Percentiles rank a stretch among this genome's conserved stretches.
Conservation (phyloP, 2,113 vertebrate species). For the Galeopterus variegatus region DNA sequence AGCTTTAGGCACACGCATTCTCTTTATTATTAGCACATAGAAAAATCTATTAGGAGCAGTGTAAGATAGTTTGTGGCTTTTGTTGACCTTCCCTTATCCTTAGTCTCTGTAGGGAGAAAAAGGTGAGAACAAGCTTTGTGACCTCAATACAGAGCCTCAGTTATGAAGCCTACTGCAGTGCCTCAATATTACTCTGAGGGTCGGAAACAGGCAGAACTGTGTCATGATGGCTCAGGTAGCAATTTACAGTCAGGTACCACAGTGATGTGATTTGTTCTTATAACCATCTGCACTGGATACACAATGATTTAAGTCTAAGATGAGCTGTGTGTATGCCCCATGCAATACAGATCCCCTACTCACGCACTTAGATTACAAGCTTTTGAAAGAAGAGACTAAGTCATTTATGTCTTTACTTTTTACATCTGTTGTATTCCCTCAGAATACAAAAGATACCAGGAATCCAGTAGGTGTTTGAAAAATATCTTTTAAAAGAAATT, state of each 20-base stretch:
- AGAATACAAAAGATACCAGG: neutral
- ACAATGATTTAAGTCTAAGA: neutral
- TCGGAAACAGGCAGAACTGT: neutral
- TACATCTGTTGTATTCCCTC: neutral
- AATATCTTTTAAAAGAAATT: constrained; percentile 27
- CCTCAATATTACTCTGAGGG: neutral
- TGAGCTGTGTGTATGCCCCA: neutral
- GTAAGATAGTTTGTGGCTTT: neutral
- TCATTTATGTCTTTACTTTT: neutral
- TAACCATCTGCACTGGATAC: neutral
- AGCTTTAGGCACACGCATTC: neutral
- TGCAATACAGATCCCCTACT: neutral
- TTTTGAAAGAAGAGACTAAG: constrained; percentile 31
- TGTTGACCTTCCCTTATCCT: neutral
- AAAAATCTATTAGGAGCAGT: neutral
- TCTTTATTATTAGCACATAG: neutral
- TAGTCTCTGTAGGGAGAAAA: neutral
- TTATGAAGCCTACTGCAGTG: neutral
- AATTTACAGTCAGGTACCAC: neutral
- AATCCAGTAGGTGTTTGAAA: constrained; percentile 6
- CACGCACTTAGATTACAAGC: neutral
- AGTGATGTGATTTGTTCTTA: constrained; percentile 38
- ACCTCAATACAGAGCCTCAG: neutral
- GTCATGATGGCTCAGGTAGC: neutral
- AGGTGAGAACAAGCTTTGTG: neutral